A percentile compares a stretch with the other conserved stretches of the same genome.
These are phyloP conservation scores for Melinaea marsaeus DNA, from an alignment of 2,888 invertebrate species.

Conservation along the genomic window DNA sequence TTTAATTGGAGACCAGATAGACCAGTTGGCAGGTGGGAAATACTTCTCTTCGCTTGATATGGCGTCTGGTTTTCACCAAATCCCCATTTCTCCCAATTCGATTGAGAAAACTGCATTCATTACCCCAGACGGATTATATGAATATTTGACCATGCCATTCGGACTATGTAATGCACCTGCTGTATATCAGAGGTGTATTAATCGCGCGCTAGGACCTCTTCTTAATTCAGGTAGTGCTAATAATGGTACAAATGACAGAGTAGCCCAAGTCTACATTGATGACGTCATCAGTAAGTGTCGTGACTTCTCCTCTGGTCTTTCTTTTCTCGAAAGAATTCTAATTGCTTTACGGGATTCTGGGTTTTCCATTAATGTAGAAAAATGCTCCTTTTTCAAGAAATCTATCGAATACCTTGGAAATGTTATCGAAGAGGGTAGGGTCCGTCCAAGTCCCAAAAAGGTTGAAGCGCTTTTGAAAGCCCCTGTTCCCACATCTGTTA, in stretches of 20 bases:
- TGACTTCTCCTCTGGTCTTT: too few species aligned
- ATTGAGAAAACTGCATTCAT: conserved; percentile 7
- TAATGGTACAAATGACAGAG: conserved; percentile 9
- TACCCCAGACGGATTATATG: conserved; percentile 14
- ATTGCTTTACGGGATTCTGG: conserved; percentile 14
- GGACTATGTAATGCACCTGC: neutral
- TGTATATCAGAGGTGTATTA: neutral
- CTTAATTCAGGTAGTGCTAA: too few species aligned
- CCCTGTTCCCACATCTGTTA: too few species aligned
- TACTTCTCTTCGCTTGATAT: conserved; percentile 4
- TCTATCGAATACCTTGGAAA: too few species aligned
- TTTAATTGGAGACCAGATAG: neutral
- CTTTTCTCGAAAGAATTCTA: too few species aligned
- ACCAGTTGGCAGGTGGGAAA: neutral
- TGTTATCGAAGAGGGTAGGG: too few species aligned
- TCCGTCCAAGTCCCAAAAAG: too few species aligned
- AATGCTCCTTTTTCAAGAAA: conserved; percentile 32
- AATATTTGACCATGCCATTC: conserved; percentile 14
- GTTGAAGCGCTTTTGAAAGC: too few species aligned
- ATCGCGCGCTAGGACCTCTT: conserved; percentile 19
- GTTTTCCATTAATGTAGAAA: conserved; percentile 35
- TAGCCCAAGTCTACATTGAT: too few species aligned
- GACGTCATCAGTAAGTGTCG: too few species aligned
- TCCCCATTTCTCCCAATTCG: neutral
- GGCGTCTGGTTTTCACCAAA: conserved; percentile 10